Evolutionary conservation across 2,113 vertebrate genomes (phyloP).

Genomic region (Ranitomeya imitator): DNA sequence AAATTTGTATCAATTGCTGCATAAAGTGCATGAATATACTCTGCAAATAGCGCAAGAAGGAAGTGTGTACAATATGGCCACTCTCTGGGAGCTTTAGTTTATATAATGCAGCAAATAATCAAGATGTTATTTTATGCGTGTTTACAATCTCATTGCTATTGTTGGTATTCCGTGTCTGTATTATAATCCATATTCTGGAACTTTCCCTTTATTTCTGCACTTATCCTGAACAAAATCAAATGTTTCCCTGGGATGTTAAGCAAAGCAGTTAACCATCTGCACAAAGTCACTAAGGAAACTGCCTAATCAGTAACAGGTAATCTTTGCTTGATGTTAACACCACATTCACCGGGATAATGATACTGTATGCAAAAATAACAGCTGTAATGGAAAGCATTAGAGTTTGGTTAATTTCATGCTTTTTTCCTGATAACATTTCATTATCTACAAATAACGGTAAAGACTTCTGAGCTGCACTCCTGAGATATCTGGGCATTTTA

Average conservation of each 20-base stretch:
- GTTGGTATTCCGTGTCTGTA: not conserved
- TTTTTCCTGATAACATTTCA: constrained; percentile 44
- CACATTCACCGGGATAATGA: constrained; percentile 24
- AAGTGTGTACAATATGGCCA: too few species aligned
- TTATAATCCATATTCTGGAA: not conserved
- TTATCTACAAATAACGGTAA: constrained; percentile 46
- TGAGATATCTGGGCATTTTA: constrained; percentile 51
- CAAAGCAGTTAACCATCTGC: not conserved
- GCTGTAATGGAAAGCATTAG: constrained; percentile 41
- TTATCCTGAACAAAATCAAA: not conserved
- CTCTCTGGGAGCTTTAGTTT: too few species aligned
- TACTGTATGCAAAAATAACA: constrained; percentile 24
- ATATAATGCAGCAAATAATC: too few species aligned
- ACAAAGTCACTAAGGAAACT: constrained; percentile 8
- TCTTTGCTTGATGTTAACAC: constrained; percentile 32
- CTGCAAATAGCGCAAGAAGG: too few species aligned
- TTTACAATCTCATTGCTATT: not conserved
- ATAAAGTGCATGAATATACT: too few species aligned
- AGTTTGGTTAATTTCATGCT: constrained; percentile 47
- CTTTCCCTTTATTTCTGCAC: constrained; percentile 12
- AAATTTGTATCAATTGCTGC: too few species aligned
- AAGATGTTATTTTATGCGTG: too few species aligned
- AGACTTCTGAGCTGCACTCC: constrained; percentile 30
- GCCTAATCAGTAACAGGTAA: constrained; percentile 19
- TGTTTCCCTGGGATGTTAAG: not conserved